Evolutionary conservation across 2,797 vertebrate species (phyloP), one percentile per base, ranked within the genome.

Genomic region (Cossypha polioptera): DNA sequence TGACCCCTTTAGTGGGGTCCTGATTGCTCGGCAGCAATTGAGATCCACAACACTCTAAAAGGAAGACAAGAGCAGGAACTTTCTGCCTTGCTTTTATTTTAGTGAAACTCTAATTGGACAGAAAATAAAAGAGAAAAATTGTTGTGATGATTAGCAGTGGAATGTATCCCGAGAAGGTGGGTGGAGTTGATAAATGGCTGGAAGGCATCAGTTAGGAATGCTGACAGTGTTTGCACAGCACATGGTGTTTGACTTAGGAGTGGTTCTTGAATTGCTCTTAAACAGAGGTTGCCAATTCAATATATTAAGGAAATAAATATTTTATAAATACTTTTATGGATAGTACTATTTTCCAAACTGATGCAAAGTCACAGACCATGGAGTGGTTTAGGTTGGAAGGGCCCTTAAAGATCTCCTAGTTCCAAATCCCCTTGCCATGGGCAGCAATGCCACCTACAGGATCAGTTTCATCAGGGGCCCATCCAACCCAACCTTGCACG

Each of bases 171-270:
- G 3, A 10, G 10, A n/a, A 61, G 25, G 61, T 17, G 58, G 71
- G 94, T 94, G 90, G 73, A 81, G 86, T 31, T 36, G 42, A 31
- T 11, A 50, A 84, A 61, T 0, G 1, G 9, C 76, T 68, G 65
- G 59, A 62, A 92, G 31, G 78, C 33, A 65, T 11, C 4, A 5
- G n/a, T 51, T 51, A 73, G 54, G 53, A 89, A 84, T n/a, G 67
- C 9, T 4, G 4, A 9, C 1, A 42, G 28, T 90, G 76, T 96
- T 96, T 96, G 88, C 61, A 22, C 24, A 85, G 67, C 19, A 1
- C 33, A 4, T 9, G 47, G 50, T 94, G 59, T 95, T 95, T 95
- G 83, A 50, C 45, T 92, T 96, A 84, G 93, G 95, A 75, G 96
- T 75, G 95, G 86, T 50, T 90, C 48, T 59, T 38, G 51, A 67